Evolutionary conservation across 2,888 invertebrate species (phyloP).

Genomic region (Dinocampus coccinellae): DNA sequence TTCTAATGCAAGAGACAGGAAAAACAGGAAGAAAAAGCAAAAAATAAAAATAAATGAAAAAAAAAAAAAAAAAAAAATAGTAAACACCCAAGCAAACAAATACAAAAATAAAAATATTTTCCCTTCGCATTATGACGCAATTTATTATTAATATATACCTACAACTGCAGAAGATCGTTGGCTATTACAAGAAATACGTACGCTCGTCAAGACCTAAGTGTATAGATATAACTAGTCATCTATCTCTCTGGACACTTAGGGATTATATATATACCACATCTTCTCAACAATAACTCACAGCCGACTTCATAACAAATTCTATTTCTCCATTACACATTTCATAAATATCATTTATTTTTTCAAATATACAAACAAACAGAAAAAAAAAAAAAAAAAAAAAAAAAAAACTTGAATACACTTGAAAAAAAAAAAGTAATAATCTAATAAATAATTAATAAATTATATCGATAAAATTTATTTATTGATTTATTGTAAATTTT

Average conservation of each 20-base stretch:
- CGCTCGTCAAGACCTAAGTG: constrained; percentile 50
- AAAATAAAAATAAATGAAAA: too few species aligned
- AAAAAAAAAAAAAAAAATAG: too few species aligned
- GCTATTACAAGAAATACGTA: constrained; percentile 56
- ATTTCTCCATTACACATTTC: background rate
- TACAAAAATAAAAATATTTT: background rate
- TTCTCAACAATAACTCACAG: background rate
- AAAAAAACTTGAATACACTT: too few species aligned
- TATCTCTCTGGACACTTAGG: constrained; percentile 43
- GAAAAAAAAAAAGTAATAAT: background rate
- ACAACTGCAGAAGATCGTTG: constrained; percentile 54
- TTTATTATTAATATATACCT: constrained; percentile 56
- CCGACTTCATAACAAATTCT: background rate
- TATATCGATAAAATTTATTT: too few species aligned
- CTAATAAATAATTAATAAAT: background rate
- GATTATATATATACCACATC: background rate
- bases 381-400: background rate
- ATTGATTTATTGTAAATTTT: too few species aligned
- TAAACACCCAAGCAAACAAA: too few species aligned
- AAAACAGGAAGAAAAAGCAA: too few species aligned
- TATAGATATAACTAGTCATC: constrained; percentile 51
- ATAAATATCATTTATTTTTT: background rate
- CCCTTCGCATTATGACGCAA: background rate
- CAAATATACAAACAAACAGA: background rate
- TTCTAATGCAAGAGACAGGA: too few species aligned